Percentiles rank a stretch among this genome's conserved stretches.
phyloP scores from a whole-genome alignment of 92 coral and sea anemone genomes.

The Pocillopora grandis region DNA sequence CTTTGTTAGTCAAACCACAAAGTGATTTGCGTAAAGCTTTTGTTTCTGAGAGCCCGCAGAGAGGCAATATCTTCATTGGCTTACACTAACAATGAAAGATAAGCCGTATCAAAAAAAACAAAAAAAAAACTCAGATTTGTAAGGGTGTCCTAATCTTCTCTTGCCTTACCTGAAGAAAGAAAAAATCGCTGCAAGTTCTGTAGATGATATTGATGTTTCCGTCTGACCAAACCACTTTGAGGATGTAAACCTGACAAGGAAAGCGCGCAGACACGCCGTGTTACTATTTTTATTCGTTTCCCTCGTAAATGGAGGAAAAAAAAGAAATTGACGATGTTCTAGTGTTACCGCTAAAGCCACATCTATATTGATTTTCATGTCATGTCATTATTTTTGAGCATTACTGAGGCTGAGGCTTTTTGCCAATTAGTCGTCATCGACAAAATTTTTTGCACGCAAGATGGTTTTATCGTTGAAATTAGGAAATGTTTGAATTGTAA shows the following conservation, averaged over 20 bases:
- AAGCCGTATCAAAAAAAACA: not conserved
- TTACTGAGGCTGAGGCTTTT: no score
- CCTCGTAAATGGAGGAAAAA: no score
- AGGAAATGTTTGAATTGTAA: no score
- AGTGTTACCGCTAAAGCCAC: no score
- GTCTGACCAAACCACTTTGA: conserved; percentile 68
- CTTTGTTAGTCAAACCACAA: not conserved
- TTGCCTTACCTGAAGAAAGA: conserved; percentile 49
- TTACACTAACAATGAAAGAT: not conserved
- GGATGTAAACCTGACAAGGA: conserved; percentile 49
- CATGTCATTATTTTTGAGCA: no score
- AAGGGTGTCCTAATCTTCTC: no score
- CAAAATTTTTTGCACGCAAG: no score
- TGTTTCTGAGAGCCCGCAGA: not conserved
- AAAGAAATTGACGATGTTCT: no score
- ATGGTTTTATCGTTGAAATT: no score
- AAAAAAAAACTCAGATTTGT: not conserved
- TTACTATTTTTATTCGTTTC: no score
- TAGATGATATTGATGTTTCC: conserved; percentile 63
- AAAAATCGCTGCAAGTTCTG: conserved; percentile 66
- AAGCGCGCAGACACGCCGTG: not conserved
- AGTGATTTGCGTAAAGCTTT: not conserved
- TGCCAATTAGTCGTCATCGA: no score
- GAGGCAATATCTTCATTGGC: conserved; percentile 16
- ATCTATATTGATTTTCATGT: no score